These are phyloP conservation scores for Actinia equina DNA, from an alignment of 64 coral and sea anemone genomes.

Conservation along the genomic window DNA sequence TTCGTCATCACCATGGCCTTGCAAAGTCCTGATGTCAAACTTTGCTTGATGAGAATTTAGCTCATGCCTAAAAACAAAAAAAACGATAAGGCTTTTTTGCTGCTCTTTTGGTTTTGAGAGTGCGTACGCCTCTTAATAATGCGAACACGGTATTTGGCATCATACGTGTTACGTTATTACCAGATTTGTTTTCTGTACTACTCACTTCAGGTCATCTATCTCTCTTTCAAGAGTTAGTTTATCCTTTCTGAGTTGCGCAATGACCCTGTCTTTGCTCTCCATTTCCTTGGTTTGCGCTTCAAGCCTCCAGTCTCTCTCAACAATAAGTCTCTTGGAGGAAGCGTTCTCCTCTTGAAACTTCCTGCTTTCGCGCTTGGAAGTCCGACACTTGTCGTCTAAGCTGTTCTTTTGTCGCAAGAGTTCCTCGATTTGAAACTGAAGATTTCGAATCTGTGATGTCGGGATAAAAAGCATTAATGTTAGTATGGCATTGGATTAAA, in stretches of 20 bases:
- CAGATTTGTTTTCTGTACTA: background rate
- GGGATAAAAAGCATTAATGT: background rate
- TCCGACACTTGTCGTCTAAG: slow-evolving; percentile 13
- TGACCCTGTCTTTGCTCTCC: slow-evolving; percentile 10
- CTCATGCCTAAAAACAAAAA: background rate
- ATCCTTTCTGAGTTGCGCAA: slow-evolving; percentile 24
- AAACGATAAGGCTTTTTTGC: background rate
- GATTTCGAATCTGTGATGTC: background rate
- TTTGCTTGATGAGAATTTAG: slow-evolving; percentile 9
- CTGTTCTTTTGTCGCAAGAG: slow-evolving; percentile 15
- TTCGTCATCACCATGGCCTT: slow-evolving; percentile 22
- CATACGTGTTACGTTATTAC: too few species aligned
- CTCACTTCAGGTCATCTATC: background rate
- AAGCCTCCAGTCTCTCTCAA: slow-evolving; percentile 13
- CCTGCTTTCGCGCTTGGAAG: slow-evolving; percentile 7
- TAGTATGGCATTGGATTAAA: background rate
- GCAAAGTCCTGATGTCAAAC: slow-evolving; percentile 20
- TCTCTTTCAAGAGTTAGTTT: slow-evolving; percentile 3
- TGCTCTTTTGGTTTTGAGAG: too few species aligned
- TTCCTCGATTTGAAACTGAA: slow-evolving; percentile 22
- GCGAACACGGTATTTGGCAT: too few species aligned
- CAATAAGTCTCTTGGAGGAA: slow-evolving; percentile 11
- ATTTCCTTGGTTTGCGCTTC: slow-evolving; percentile 9
- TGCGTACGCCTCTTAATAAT: too few species aligned
- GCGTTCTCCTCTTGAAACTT: slow-evolving; percentile 6